A percentile compares a stretch with the other conserved stretches of the same genome.
These are phyloP conservation scores for Papilio polytes DNA, from an alignment of 1,140 invertebrate species.

Conservation along the genomic window DNA sequence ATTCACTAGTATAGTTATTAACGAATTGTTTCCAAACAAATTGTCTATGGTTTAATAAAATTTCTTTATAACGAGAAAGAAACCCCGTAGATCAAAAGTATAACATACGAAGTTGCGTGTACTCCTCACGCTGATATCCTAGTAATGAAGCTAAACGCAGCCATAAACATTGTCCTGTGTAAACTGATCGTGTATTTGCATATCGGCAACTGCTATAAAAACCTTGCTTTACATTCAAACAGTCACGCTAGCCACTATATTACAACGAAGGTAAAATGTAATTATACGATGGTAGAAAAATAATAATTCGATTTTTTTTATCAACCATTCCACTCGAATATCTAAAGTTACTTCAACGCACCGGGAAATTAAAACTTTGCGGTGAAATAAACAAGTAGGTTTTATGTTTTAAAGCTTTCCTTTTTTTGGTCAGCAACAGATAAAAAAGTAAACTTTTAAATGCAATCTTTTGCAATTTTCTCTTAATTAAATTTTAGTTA, in stretches of 20 bases:
- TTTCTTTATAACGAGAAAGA: neutral
- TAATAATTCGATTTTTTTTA: neutral
- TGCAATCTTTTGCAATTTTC: neutral
- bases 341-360: neutral
- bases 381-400: neutral
- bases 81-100: neutral
- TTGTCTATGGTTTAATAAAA: no score
- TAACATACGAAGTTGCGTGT: neutral
- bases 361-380: neutral
- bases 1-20: no score
- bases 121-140: neutral
- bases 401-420: neutral
- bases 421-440: neutral
- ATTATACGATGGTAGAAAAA: neutral
- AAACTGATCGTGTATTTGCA: conserved; percentile 14
- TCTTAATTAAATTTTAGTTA: neutral
- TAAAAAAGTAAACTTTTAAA: neutral
- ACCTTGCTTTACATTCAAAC: conserved; percentile 1
- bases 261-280: neutral
- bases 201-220: neutral
- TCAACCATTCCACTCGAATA: conserved; percentile 5
- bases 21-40: no score
- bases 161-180: conserved; percentile 16
- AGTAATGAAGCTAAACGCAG: neutral
- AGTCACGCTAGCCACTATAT: conserved; percentile 12